Base-by-base conservation (phyloP, 2,888 invertebrate species). In the Caenorhabditis doughertyi region DNA sequence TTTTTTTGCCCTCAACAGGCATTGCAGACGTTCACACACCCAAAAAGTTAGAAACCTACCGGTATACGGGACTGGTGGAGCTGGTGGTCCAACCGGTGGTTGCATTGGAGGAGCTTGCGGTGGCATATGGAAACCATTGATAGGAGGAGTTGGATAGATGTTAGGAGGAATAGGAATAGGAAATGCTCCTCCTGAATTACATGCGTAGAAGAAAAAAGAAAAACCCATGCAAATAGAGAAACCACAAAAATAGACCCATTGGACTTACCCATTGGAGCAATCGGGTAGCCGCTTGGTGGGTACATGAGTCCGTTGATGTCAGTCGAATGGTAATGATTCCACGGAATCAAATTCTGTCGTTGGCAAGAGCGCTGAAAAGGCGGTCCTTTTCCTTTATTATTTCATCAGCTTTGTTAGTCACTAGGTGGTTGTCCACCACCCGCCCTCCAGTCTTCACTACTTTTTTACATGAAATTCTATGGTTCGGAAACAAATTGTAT, bases 341-440 rank as follows among this genome's bases (percentile, higher is more conserved):
- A 27, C 1, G 65, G 53, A 44, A 80, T 51, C 35, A 67, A 58
- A 47, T 55, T 44, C 18, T 73, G 60, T 13, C 84, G 70, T 72
- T 85, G 82, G 56, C 85, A 85, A 42, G 85, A 85, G 65, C 85
- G 71, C 85, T 85, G 71, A 67, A 85, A 81, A 70, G 68, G 60
- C 67, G 58, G 58, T 67, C 23, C 58, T 44, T 47, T 32, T 27
- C n/a, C 29, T 53, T 62, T 67, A 39, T 58, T 55, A 53, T 58
- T 44, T 49, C 47, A 73, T 49, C 55, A 58, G 79, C 65, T 58
- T 77, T 77, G 77, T 77, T 68, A 77, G 76, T 68, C 58, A 49
- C 60, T 62, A 39, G 49, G 49, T 29, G 39, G 27, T 13, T 23
- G 60, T 65, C 65, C 65, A 58, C 76, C 58, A 5, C 72, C 27